These are phyloP conservation scores for Poliocrania exsul DNA, from an alignment of 2,797 vertebrate species.

Conservation along the genomic window DNA sequence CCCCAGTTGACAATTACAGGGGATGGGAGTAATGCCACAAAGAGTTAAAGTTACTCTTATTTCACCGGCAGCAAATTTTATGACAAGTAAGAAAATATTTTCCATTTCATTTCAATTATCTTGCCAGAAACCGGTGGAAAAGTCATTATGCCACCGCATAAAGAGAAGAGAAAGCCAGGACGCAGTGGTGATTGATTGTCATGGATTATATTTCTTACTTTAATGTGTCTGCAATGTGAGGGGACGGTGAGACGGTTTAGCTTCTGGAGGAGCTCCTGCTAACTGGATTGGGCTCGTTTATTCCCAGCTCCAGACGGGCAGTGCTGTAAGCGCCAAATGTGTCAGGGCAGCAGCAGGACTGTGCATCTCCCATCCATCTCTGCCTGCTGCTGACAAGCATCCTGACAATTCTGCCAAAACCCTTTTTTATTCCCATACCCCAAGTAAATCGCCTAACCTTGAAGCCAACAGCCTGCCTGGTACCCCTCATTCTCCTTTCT, in stretches of 20 bases:
- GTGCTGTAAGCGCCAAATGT: not conserved
- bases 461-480: not conserved
- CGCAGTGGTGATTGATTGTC: slow-evolving; percentile 60
- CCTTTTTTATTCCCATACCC: not conserved
- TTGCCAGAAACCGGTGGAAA: slow-evolving; percentile 73
- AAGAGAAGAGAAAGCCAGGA: slow-evolving; percentile 67
- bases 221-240: slow-evolving; percentile 65
- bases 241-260: slow-evolving; percentile 13
- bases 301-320: not conserved
- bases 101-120: slow-evolving; percentile 79
- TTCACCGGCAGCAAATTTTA: slow-evolving; percentile 63
- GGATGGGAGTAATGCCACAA: slow-evolving; percentile 29
- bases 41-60: slow-evolving; percentile 63
- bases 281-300: slow-evolving; percentile 40
- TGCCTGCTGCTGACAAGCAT: not conserved
- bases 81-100: slow-evolving; percentile 73
- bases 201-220: slow-evolving; percentile 68
- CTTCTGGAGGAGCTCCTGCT: slow-evolving; percentile 48
- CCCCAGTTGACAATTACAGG: slow-evolving; percentile 49
- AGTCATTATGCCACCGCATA: slow-evolving; percentile 70
- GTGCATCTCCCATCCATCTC: not conserved
- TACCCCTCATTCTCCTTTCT: not conserved
- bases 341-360: not conserved
- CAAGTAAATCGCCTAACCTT: not conserved
- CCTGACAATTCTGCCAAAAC: not conserved